Evolutionary conservation across 1,140 invertebrate species (phyloP).

Genomic region (Drosophila mojavensis): DNA sequence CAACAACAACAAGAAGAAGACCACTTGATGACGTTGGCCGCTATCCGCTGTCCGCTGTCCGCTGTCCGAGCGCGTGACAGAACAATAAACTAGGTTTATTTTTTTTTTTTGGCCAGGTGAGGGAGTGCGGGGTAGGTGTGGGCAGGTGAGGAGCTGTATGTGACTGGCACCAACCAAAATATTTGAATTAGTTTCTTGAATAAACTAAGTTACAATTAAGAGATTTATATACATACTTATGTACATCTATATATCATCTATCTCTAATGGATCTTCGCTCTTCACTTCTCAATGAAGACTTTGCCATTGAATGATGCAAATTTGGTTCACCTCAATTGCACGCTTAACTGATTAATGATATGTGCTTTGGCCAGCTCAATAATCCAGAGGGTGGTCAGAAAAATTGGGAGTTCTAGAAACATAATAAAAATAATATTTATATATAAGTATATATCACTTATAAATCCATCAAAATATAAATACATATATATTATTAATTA

Average conservation of each 20-base stretch:
- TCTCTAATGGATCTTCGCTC: constrained; percentile 15
- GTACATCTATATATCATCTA: too few relatives aligned
- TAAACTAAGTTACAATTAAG: too few relatives aligned
- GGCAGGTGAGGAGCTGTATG: constrained; percentile 20
- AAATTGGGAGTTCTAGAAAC: too few relatives aligned
- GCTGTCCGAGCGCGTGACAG: constrained; percentile 64
- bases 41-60: constrained; percentile 18
- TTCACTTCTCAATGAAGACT: constrained; percentile 25
- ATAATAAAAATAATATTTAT: too few relatives aligned
- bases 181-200: constrained; percentile 28
- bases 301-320: constrained; percentile 16
- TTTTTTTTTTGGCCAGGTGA: neutral
- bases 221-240: too few relatives aligned
- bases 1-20: constrained; percentile 18
- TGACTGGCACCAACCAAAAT: constrained; percentile 60
- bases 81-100: constrained; percentile 62
- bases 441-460: too few relatives aligned
- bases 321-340: too few relatives aligned
- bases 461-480: too few relatives aligned
- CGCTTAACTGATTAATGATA: too few relatives aligned
- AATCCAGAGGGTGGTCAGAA: too few relatives aligned
- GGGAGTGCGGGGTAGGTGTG: neutral
- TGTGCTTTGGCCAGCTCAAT: too few relatives aligned
- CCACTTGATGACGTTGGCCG: constrained; percentile 70
- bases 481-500: too few relatives aligned